Evolutionary conservation across 1,140 invertebrate species (phyloP).

Genomic region (Leguminivora glycinivorella): DNA sequence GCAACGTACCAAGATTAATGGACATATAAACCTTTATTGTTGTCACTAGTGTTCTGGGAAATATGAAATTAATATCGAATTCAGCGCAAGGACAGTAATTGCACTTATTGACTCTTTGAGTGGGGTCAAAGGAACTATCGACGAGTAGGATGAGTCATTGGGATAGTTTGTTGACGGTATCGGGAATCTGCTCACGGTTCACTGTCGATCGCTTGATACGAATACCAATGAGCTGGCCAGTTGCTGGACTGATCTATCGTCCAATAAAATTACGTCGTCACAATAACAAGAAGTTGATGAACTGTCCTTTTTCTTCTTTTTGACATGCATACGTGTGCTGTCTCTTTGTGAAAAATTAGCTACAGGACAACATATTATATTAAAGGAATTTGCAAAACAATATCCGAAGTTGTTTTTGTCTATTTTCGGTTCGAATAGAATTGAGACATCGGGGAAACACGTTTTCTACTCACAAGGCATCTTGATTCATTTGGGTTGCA

Average conservation of each 20-base stretch:
- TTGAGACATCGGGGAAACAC: neutral
- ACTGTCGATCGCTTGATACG: constrained; percentile 50
- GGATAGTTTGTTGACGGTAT: constrained; percentile 57
- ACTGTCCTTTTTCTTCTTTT: neutral
- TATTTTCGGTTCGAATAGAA: constrained; percentile 7
- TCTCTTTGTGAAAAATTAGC: no score
- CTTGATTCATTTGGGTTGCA: constrained; percentile 12
- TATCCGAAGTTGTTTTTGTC: neutral
- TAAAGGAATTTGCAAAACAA: neutral
- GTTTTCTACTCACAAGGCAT: neutral
- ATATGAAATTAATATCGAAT: constrained; percentile 52
- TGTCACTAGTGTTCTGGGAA: constrained; percentile 57
- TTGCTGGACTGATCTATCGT: constrained; percentile 24
- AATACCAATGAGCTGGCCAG: constrained; percentile 65
- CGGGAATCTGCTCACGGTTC: constrained; percentile 56
- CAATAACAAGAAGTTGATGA: neutral
- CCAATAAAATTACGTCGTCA: neutral
- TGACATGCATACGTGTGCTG: neutral
- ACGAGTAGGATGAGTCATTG: constrained; percentile 62
- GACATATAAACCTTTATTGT: constrained; percentile 35
- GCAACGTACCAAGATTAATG: constrained; percentile 20
- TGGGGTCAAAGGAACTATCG: constrained; percentile 72
- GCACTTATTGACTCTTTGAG: constrained; percentile 65
- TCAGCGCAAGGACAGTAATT: constrained; percentile 70
- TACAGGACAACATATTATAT: no score